These are phyloP conservation scores for Chloroceryle aenea DNA, from an alignment of 2,113 vertebrate species.

Conservation along the genomic window DNA sequence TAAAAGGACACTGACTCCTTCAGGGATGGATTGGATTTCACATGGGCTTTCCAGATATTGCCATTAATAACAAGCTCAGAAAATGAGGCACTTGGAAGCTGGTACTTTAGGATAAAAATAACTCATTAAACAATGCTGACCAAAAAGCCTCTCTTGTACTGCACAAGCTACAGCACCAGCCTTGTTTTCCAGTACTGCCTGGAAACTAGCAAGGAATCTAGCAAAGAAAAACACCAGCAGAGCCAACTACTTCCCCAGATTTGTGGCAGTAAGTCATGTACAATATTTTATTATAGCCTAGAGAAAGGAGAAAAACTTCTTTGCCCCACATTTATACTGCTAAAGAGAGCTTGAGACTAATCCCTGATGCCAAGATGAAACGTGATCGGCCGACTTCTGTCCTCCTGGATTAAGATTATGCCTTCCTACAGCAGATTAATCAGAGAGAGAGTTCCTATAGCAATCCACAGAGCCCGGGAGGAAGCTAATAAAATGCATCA, in stretches of 20 bases:
- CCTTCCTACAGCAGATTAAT: neutral
- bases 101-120: neutral
- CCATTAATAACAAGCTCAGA: neutral
- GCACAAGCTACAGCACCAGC: neutral
- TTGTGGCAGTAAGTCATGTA: neutral
- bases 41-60: neutral
- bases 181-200: neutral
- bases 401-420: neutral
- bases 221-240: neutral
- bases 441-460: neutral
- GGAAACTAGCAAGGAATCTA: neutral
- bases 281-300: neutral
- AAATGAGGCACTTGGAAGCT: neutral
- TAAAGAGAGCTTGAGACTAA: neutral
- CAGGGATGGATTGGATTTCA: neutral
- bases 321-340: neutral
- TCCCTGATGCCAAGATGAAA: neutral
- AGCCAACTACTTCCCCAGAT: neutral
- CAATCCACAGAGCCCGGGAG: neutral
- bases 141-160: neutral
- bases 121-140: neutral
- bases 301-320: neutral
- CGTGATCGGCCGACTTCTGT: neutral
- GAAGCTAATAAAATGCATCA: neutral
- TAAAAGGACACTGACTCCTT: neutral